Conservation (phyloP, 2,888 invertebrate genomes). For the Catocala fraxini region DNA sequence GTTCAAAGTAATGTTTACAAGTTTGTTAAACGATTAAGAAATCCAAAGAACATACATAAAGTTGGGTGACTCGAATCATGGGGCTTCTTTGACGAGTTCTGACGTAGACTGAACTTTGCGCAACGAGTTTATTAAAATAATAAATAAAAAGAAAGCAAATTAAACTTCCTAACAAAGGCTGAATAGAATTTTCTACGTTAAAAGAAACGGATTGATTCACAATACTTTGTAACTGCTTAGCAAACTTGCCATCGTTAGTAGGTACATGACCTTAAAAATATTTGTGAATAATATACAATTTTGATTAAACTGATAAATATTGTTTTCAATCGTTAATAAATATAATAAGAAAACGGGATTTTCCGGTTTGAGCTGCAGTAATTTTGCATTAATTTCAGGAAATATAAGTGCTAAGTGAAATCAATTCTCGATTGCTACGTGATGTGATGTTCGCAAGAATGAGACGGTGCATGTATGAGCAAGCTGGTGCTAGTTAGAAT, state of each 20-base stretch:
- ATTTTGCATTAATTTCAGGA: conserved; percentile 26
- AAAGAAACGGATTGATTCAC: not conserved
- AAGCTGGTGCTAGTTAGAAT: conserved; percentile 46
- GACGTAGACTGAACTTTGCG: conserved; percentile 40
- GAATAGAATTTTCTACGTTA: conserved; percentile 3
- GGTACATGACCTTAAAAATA: too few relatives aligned
- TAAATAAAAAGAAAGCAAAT: conserved; percentile 15
- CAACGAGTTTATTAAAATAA: conserved; percentile 37
- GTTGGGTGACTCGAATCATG: conserved; percentile 33
- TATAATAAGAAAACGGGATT: too few relatives aligned
- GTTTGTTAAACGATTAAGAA: conserved; percentile 45
- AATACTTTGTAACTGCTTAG: not conserved
- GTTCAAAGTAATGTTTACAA: conserved; percentile 49
- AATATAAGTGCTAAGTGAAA: conserved; percentile 44
- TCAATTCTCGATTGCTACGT: conserved; percentile 54
- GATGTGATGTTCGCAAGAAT: conserved; percentile 57
- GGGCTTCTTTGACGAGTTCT: conserved; percentile 47
- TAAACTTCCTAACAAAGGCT: conserved; percentile 1
- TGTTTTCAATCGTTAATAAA: too few relatives aligned
- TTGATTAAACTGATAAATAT: too few relatives aligned
- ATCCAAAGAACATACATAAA: conserved; percentile 39
- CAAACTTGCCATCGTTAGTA: too few relatives aligned
- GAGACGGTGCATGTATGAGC: conserved; percentile 59
- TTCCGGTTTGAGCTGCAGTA: conserved; percentile 6
- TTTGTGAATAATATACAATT: too few relatives aligned